Evolutionary conservation across 2,888 invertebrate genomes (phyloP).

Genomic region (Phaonia tiefii): DNA sequence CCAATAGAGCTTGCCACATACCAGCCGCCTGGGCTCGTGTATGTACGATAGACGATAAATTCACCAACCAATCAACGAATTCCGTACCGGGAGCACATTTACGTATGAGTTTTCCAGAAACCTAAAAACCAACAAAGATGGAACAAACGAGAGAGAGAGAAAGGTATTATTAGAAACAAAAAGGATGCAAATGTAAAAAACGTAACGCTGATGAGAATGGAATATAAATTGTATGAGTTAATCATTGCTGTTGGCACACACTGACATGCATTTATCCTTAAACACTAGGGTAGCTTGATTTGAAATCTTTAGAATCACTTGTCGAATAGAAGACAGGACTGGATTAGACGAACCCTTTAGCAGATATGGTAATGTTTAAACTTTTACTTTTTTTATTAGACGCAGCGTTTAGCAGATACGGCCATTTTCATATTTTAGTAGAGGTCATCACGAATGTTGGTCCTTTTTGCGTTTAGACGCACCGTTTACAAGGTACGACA

Average conservation of each 20-base stretch:
- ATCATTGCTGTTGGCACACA: slow-evolving; percentile 21
- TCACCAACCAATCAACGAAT: slow-evolving; percentile 90
- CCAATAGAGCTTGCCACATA: slow-evolving; percentile 91
- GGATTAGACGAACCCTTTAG: too few species aligned
- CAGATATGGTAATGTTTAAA: too few species aligned
- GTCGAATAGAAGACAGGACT: too few species aligned
- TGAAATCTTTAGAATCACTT: too few species aligned
- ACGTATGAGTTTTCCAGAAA: slow-evolving; percentile 84
- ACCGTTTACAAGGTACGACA: too few species aligned
- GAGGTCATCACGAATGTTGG: too few species aligned
- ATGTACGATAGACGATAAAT: slow-evolving; percentile 84
- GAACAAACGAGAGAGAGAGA: slow-evolving; percentile 19
- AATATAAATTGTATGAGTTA: slow-evolving; percentile 47
- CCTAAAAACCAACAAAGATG: slow-evolving; percentile 72
- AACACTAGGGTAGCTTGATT: too few species aligned
- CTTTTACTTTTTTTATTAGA: too few species aligned
- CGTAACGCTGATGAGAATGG: not conserved
- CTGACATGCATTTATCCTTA: too few species aligned
- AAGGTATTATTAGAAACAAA: not conserved
- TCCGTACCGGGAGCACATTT: slow-evolving; percentile 89
- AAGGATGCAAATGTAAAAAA: not conserved
- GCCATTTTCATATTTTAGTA: too few species aligned
- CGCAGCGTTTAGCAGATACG: too few species aligned
- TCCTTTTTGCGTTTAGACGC: too few species aligned
- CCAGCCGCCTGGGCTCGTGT: slow-evolving; percentile 87